Evolutionary conservation across 1,140 invertebrate genomes (phyloP).

Genomic region (Drosophila busckii): DNA sequence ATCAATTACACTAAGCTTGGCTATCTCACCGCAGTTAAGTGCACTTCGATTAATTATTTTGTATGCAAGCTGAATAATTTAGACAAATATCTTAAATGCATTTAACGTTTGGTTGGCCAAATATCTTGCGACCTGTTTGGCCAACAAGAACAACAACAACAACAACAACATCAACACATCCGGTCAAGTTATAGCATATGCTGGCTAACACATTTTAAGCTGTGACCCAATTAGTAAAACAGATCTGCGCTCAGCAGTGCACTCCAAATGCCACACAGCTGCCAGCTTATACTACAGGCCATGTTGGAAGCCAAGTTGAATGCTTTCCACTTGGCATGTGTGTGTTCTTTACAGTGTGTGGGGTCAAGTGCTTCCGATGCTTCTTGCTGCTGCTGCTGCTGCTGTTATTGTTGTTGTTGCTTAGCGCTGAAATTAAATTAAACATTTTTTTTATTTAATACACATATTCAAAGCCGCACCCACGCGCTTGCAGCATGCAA

Average conservation of each 20-base stretch:
- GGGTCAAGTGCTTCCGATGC: slow-evolving; percentile 39
- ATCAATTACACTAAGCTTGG: no score
- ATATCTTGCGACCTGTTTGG: slow-evolving; percentile 28
- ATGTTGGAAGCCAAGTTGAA: slow-evolving; percentile 4
- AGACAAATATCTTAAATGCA: slow-evolving; percentile 36
- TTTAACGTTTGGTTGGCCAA: slow-evolving; percentile 30
- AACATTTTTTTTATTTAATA: slow-evolving; percentile 71
- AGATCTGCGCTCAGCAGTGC: slow-evolving; percentile 9
- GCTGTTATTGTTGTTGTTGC: background rate
- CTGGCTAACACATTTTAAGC: slow-evolving; percentile 12
- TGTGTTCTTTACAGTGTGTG: slow-evolving; percentile 24
- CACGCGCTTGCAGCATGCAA: background rate
- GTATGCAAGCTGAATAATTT: slow-evolving; percentile 24
- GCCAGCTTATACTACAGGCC: slow-evolving; percentile 25
- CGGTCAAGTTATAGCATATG: slow-evolving; percentile 1
- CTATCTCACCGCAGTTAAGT: no score
- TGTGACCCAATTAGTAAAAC: slow-evolving; percentile 43
- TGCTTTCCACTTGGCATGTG: slow-evolving; percentile 22
- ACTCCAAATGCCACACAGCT: slow-evolving; percentile 33
- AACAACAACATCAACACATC: no score
- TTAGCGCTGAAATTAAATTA: slow-evolving; percentile 55
- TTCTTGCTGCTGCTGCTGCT: slow-evolving; percentile 21
- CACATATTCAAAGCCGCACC: slow-evolving; percentile 38
- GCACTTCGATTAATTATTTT: slow-evolving; percentile 8
- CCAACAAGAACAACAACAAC: no score